phyloP scores from a whole-genome alignment of 2,113 vertebrate genomes.

The Corydoras sp. region DNA sequence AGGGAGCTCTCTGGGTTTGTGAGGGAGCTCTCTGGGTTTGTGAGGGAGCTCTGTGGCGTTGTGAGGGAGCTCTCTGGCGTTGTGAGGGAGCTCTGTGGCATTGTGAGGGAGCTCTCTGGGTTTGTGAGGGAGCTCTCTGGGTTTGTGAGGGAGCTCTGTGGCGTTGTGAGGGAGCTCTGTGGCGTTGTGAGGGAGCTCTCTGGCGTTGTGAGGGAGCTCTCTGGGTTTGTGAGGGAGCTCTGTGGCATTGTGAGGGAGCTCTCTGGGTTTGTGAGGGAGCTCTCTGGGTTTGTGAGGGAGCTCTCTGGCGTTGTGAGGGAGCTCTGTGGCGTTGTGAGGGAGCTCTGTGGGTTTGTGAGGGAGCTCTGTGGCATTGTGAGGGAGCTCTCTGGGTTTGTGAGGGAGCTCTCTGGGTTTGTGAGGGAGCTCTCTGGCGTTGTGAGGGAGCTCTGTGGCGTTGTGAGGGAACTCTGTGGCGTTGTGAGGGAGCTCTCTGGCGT shows the following conservation, averaged over 20 bases:
- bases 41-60: too few relatives aligned
- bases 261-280: conserved; percentile 23
- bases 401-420: conserved; percentile 21
- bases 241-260: conserved; percentile 37
- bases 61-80: conserved; percentile 29
- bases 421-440: too few relatives aligned
- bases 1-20: conserved; percentile 26
- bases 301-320: conserved; percentile 37
- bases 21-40: conserved; percentile 22
- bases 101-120: conserved; percentile 33
- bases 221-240: too few relatives aligned
- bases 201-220: conserved; percentile 37
- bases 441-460: conserved; percentile 27
- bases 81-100: too few relatives aligned
- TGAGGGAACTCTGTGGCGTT: too few relatives aligned
- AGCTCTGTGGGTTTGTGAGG: conserved; percentile 19
- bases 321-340: conserved; percentile 31
- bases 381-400: conserved; percentile 23
- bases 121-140: conserved; percentile 26
- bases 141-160: too few relatives aligned
- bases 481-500: conserved; percentile 31
- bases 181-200: too few relatives aligned
- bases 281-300: conserved; percentile 12
- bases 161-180: conserved; percentile 33
- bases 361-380: conserved; percentile 40